Conservation (phyloP, 2,888 invertebrate genomes). For the Eupelmus urozonus region DNA sequence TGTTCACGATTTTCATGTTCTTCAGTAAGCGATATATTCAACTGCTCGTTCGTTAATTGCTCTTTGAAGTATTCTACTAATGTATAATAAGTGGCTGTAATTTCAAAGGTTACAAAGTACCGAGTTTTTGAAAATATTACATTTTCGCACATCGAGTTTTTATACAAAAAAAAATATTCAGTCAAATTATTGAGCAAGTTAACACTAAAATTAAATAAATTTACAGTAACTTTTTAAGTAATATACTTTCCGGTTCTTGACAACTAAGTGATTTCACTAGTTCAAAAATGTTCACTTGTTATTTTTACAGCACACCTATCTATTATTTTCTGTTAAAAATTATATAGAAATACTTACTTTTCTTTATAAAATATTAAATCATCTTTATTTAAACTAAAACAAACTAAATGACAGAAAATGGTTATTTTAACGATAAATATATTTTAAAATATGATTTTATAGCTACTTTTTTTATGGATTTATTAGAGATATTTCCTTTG, state of each 20-base stretch:
- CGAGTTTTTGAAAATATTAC: slow-evolving; percentile 47
- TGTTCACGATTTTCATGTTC: slow-evolving; percentile 41
- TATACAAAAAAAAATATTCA: slow-evolving; percentile 37
- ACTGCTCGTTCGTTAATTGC: slow-evolving; percentile 49
- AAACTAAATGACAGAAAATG: too few species aligned
- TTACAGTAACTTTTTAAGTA: background rate
- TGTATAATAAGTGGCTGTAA: slow-evolving; percentile 29
- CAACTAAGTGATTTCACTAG: slow-evolving; percentile 2
- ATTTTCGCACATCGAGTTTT: slow-evolving; percentile 47
- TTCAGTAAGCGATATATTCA: slow-evolving; percentile 37
- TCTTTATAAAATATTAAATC: too few species aligned
- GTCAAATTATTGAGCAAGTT: slow-evolving; percentile 24
- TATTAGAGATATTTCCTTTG: slow-evolving; percentile 13
- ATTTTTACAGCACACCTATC: too few species aligned
- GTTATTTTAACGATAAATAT: too few species aligned
- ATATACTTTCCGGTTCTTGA: too few species aligned
- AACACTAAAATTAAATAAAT: slow-evolving; percentile 11
- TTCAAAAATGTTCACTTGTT: background rate
- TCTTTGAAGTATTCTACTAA: slow-evolving; percentile 43
- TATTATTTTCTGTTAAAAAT: too few species aligned
- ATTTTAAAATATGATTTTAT: too few species aligned
- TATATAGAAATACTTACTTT: too few species aligned
- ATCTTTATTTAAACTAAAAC: too few species aligned
- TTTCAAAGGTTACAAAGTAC: slow-evolving; percentile 38
- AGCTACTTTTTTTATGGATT: background rate